Evolutionary conservation across 2,888 invertebrate genomes (phyloP), one percentile per base, ranked within the genome.

Genomic region (Hololepta plana): DNA sequence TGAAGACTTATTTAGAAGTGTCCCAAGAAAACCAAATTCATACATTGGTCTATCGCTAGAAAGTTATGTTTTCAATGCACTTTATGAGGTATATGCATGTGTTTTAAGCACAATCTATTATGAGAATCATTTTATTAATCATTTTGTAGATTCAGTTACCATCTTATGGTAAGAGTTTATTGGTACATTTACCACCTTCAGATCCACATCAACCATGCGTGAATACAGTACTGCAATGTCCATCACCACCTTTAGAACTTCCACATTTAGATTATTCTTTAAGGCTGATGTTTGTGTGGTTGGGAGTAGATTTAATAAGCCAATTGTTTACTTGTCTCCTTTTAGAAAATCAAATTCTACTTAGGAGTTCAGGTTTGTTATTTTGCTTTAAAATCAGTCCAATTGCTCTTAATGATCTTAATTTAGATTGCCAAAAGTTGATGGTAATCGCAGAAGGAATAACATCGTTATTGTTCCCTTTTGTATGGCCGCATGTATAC

Each of bases 401-500:
- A 8, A 24, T 27, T 27, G 7, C 19, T 20, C 9, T 16, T 25
- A 27, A 26, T 19, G 24, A 20, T 20, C 29, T 11, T 22, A 30
- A 52, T 60, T 28, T 62, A 77, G 95, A 93, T 61, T 85, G 84
- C 57, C 85, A 91, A 58, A 79, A 81, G 48, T 59, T 98, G 41
- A 96, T 96, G 91, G 63, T 93, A 35, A 90, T 98, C 9, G 85
- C 95, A 4, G 98, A 98, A 57, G 81, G 90, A 42, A 70, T 95
- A 39, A 81, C 80, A 3, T 67, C 84, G 0, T 60, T 98, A 12
- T 59, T 95, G 19, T 81, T 95, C 45, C 98, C 98, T 2, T 98
- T 96, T 51, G 65, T 74, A 13, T 98, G 98, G 98, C 91, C 93
- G 27, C 95, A 98, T 54, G 95, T 98, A 3, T 98, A 98, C 56